Evolutionary conservation across 2,888 invertebrate species (phyloP), one percentile per base, ranked within the genome.

Genomic region (Barypeithes pellucidus): DNA sequence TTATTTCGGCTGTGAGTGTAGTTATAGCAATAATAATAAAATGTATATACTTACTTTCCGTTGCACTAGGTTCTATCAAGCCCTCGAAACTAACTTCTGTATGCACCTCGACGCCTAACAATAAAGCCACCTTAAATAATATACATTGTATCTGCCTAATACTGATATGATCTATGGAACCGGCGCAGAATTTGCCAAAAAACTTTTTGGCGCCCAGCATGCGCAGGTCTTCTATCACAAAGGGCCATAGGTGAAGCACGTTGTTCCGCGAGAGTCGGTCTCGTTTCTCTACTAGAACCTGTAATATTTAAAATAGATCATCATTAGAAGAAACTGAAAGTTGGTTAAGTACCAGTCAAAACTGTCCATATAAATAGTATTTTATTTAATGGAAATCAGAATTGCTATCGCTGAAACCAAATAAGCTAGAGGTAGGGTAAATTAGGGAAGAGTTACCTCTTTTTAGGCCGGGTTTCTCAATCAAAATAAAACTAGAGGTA

Each of bases 171-270:
- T 99, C 98, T 77, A 99, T 98, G 75, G 97, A 92, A 18, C 98
- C 99, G 0, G 98, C 98, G 88, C 99, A 99, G 87, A 99, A 99
- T 87, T 98, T 98, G 14, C 98, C 98, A 84, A 97, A 98, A 88
- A 99, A 99, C 85, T 98, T 97, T 86, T 99, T 99, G 16, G 98
- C 98, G 18, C 98, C 99, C 29, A 99, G 90, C 77, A 93, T 93
- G 71, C 94, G 91, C 78, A 99, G 89, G 87, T 99, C 99, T 79
- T 97, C 95, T 75, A 99, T 99, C 52, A 99, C 96, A 87, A 96
- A 98, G 60, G 98, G 98, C 99, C 99, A 99, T 76, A 99, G 88
- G 86, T 99, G 99, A 54, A 99, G 90, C 29, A 99, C 98, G 86
- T 99, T 99, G 88, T 99, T 98, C 22, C 98, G 90, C 0, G 96